Evolutionary conservation across 2,888 invertebrate species (phyloP).

Genomic region (Zygaena filipendulae): DNA sequence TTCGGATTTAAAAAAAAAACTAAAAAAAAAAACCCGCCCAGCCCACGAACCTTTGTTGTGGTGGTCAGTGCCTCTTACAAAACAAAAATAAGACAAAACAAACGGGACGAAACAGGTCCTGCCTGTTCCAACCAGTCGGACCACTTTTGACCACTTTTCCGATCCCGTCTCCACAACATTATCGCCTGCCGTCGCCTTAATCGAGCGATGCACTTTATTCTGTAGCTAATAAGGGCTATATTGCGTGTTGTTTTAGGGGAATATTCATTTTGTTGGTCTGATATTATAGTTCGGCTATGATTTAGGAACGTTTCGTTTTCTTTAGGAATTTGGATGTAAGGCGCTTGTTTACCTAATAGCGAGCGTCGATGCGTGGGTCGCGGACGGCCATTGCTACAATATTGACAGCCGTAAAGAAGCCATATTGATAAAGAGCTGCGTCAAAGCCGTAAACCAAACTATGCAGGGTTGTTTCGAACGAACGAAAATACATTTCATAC

Average conservation of each 20-base stretch:
- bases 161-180: no score
- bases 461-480: no score
- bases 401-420: no score
- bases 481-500: no score
- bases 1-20: conserved; percentile 12
- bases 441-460: no score
- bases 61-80: conserved; percentile 64
- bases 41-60: conserved; percentile 61
- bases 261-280: conserved; percentile 2
- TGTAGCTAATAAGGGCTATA: conserved; percentile 17
- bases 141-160: conserved; percentile 45
- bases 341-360: no score
- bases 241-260: no score
- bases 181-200: no score
- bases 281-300: conserved; percentile 34
- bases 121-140: conserved; percentile 44
- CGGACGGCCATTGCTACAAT: no score
- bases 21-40: conserved; percentile 36
- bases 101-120: conserved; percentile 47
- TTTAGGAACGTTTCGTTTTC: conserved; percentile 61
- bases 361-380: no score
- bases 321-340: conserved; percentile 56
- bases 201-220: conserved; percentile 18
- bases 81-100: conserved; percentile 62
- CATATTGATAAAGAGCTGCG: no score